Percentiles rank a stretch among this genome's conserved stretches.
These are phyloP conservation scores for Sinocyclocheilus anophthalmus DNA, from an alignment of 2,113 vertebrate genomes.

Conservation along the genomic window DNA sequence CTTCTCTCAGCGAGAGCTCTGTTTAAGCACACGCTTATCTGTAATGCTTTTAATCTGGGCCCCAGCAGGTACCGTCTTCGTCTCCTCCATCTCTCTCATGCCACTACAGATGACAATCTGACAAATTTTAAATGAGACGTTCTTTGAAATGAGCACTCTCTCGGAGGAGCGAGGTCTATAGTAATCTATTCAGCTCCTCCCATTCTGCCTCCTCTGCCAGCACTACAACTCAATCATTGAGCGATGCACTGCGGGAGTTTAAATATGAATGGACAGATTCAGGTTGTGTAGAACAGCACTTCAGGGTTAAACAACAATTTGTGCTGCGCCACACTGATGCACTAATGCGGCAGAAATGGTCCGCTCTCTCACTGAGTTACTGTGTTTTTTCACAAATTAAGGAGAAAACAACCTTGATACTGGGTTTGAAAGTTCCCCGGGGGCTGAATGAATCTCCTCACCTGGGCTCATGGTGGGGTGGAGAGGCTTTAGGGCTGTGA, in stretches of 20 bases:
- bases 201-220: conserved; percentile 27
- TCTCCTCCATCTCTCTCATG: conserved; percentile 1
- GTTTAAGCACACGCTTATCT: conserved; percentile 45
- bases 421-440: neutral
- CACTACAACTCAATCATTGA: conserved; percentile 5
- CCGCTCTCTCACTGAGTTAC: too few species aligned
- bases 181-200: conserved; percentile 30
- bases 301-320: conserved; percentile 27
- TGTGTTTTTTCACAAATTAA: conserved; percentile 28
- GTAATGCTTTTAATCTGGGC: conserved; percentile 39
- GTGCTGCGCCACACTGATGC: neutral
- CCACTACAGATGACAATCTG: conserved; percentile 38
- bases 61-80: conserved; percentile 23
- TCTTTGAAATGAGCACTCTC: conserved; percentile 41
- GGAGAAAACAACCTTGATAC: conserved; percentile 34
- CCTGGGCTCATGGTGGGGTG: neutral
- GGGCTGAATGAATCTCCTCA: neutral
- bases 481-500: neutral
- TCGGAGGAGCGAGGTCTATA: conserved; percentile 25
- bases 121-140: conserved; percentile 49
- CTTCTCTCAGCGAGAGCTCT: conserved; percentile 5
- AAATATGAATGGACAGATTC: conserved; percentile 41
- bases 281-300: conserved; percentile 25
- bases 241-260: conserved; percentile 6
- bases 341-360: conserved; percentile 11